Percentiles rank a stretch among this genome's conserved stretches.
phyloP scores from a whole-genome alignment of 2,113 vertebrate genomes.

The Leucoraja erinaceus region DNA sequence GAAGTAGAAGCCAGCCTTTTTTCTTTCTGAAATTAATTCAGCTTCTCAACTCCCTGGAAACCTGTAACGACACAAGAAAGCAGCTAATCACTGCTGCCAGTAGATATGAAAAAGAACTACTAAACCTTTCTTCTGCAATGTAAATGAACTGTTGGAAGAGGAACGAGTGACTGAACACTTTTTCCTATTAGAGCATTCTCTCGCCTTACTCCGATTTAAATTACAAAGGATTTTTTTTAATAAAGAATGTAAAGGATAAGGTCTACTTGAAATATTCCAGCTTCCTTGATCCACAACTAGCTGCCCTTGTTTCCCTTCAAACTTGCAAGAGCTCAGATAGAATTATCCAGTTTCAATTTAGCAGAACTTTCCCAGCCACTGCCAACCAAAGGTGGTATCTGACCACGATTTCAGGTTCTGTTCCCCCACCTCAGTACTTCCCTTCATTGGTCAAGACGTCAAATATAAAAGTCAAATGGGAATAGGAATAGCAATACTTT shows the following conservation, averaged over 20 bases:
- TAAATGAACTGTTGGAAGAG: background rate
- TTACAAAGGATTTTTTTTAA: background rate
- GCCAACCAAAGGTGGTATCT: background rate
- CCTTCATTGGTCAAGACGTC: background rate
- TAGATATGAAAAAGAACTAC: background rate
- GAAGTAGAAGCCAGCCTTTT: too few relatives aligned
- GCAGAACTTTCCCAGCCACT: background rate
- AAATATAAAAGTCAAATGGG: too few relatives aligned
- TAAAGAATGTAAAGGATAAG: background rate
- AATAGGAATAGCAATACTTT: too few relatives aligned
- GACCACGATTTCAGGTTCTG: too few relatives aligned
- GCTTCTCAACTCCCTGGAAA: background rate
- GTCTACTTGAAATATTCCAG: background rate
- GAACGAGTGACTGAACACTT: background rate
- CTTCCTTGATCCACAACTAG: background rate
- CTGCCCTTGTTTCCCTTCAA: background rate
- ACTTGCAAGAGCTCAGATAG: too few relatives aligned
- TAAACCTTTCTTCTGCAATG: background rate
- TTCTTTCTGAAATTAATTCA: background rate
- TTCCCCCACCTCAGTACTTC: too few relatives aligned
- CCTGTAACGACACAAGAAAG: background rate
- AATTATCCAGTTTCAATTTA: background rate
- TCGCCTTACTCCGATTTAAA: constrained; percentile 12
- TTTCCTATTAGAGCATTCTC: background rate
- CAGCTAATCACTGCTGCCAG: background rate